Percentiles rank a stretch among this genome's conserved stretches.
These are phyloP conservation scores for Scylla paramamosain DNA, from an alignment of 1,140 invertebrate genomes.

Conservation along the genomic window DNA sequence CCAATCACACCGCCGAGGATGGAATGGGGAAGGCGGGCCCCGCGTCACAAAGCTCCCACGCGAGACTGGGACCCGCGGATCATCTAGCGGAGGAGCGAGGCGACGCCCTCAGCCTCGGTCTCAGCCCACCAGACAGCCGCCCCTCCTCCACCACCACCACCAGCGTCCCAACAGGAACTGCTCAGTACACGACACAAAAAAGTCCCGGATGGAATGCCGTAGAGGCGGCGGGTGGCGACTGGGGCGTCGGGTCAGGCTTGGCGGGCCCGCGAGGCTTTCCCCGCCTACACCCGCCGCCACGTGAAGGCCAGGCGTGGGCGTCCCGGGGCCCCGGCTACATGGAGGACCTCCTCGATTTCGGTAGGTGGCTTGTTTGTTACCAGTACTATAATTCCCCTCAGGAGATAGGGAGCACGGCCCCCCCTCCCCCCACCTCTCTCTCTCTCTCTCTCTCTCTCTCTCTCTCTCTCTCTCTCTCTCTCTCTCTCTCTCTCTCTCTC, in stretches of 20 bases:
- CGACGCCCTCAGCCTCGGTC: neutral
- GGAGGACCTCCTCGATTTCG: neutral
- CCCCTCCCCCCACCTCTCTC: neutral
- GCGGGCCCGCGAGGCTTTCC: neutral
- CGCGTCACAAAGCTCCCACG: neutral
- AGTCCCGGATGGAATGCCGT: neutral
- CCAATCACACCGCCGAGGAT: conserved; percentile 32
- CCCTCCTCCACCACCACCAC: neutral
- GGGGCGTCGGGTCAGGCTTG: neutral
- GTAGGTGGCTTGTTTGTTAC: conserved; percentile 15
- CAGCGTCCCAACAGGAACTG: no score
- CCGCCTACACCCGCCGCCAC: neutral
- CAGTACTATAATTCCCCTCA: neutral
- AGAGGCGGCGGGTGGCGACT: neutral
- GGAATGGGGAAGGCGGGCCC: neutral
- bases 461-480: conserved; percentile 20
- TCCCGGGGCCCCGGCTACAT: conserved; percentile 17
- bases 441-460: conserved; percentile 20
- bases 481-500: conserved; percentile 19
- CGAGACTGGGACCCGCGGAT: neutral
- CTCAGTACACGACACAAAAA: neutral
- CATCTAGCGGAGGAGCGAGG: neutral
- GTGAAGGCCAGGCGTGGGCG: neutral
- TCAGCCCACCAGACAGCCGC: neutral
- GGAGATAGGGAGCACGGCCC: neutral